A percentile compares a stretch with the other conserved stretches of the same genome.
These are phyloP conservation scores for Desmodus rotundus DNA, from an alignment of 2,113 vertebrate species.

Conservation along the genomic window DNA sequence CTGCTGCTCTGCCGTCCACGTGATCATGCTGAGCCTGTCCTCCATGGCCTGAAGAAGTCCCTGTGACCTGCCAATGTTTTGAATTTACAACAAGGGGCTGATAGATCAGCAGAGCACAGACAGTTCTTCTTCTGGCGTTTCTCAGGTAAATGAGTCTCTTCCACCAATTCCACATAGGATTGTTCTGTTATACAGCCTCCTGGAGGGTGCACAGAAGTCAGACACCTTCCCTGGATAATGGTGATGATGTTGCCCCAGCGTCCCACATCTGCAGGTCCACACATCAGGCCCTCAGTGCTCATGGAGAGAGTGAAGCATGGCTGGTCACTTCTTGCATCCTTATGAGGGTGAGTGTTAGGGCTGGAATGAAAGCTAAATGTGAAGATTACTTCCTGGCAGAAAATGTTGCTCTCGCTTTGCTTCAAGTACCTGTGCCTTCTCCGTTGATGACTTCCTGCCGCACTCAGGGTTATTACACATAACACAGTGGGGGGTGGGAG, in stretches of 20 bases:
- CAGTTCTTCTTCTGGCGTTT: neutral
- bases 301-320: neutral
- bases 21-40: neutral
- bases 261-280: too few species aligned
- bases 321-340: neutral
- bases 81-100: neutral
- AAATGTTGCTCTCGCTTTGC: neutral
- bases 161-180: neutral
- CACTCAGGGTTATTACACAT: neutral
- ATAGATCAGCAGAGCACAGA: neutral
- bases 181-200: neutral
- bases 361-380: neutral
- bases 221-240: neutral
- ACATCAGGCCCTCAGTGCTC: neutral
- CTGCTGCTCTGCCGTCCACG: neutral
- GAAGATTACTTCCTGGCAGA: conserved; percentile 21
- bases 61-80: neutral
- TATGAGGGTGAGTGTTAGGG: neutral
- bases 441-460: conserved; percentile 1
- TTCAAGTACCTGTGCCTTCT: neutral
- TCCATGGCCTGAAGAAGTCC: neutral
- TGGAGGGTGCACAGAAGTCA: neutral
- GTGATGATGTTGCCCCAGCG: neutral
- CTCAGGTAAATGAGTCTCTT: neutral
- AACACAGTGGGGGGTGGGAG: neutral